phyloP scores from a whole-genome alignment of 2,888 invertebrate genomes.

The Siphlonurus alternatus region DNA sequence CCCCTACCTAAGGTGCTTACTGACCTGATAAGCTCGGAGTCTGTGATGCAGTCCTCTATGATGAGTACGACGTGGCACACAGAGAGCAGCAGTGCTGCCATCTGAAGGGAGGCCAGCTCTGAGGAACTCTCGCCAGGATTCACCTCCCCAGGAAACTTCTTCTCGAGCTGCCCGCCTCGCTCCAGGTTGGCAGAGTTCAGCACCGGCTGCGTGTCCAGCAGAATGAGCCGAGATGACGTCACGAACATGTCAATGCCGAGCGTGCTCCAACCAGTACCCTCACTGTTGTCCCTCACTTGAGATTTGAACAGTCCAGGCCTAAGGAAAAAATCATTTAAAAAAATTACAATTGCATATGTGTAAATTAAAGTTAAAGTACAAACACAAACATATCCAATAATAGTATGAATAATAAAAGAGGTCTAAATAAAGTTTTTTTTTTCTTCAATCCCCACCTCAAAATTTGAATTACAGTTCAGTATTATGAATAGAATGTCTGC shows the following conservation, averaged over 20 bases:
- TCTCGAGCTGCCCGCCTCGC: constrained; percentile 29
- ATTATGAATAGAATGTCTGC: too few species aligned
- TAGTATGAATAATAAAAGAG: too few species aligned
- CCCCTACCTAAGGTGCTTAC: too few species aligned
- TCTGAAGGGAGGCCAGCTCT: constrained; percentile 56
- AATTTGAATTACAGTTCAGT: too few species aligned
- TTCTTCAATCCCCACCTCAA: too few species aligned
- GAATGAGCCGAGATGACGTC: constrained; percentile 56
- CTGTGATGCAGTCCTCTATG: constrained; percentile 78
- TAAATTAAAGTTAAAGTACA: too few species aligned
- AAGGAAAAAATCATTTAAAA: neutral
- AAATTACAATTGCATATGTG: neutral
- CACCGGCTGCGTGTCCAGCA: constrained; percentile 75
- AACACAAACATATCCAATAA: too few species aligned
- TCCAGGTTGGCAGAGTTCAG: constrained; percentile 47
- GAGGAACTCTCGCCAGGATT: constrained; percentile 42
- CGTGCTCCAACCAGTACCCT: constrained; percentile 57
- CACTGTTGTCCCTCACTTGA: constrained; percentile 41
- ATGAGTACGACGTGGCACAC: constrained; percentile 81
- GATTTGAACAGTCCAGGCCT: constrained; percentile 27
- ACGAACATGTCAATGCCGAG: constrained; percentile 53
- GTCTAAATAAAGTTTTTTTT: too few species aligned
- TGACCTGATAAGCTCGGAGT: constrained; percentile 60
- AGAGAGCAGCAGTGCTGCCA: constrained; percentile 68
- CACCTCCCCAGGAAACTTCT: constrained; percentile 30